These are phyloP conservation scores for Gallinago media DNA, from an alignment of 2,113 vertebrate species.

Conservation along the genomic window DNA sequence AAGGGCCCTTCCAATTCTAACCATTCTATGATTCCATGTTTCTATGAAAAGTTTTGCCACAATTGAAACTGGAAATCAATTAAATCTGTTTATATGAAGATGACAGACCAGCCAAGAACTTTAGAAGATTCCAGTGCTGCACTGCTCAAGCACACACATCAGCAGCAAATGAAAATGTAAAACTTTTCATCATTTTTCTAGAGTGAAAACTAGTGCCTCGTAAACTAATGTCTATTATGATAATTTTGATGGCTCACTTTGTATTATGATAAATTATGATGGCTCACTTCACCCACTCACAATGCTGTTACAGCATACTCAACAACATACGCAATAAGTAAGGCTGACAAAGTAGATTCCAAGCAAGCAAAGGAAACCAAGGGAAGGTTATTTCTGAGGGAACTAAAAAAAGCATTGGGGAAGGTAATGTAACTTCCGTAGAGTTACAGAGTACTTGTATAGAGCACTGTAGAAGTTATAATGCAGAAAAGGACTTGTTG, in stretches of 20 bases:
- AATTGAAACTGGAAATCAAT: not conserved
- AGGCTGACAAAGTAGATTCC: not conserved
- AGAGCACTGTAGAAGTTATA: not conserved
- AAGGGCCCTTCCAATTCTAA: not conserved
- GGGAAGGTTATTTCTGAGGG: not conserved
- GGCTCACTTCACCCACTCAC: not conserved
- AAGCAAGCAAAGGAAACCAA: not conserved
- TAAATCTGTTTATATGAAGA: not conserved
- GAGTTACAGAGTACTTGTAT: too few relatives aligned
- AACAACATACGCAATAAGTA: rapidly evolving
- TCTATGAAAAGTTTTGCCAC: not conserved
- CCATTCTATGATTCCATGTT: not conserved
- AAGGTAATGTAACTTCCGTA: not conserved
- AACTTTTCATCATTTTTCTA: not conserved
- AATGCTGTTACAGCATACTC: not conserved
- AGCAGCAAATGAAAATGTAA: not conserved
- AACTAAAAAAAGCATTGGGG: not conserved
- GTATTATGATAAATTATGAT: not conserved
- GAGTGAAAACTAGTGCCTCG: not conserved
- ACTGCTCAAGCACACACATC: not conserved
- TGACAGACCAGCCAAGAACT: not conserved
- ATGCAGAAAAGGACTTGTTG: not conserved
- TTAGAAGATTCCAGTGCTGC: not conserved
- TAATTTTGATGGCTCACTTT: not conserved
- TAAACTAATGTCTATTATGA: not conserved